These are phyloP conservation scores for Tiliqua scincoides DNA, from an alignment of 2,113 vertebrate species.

Conservation along the genomic window DNA sequence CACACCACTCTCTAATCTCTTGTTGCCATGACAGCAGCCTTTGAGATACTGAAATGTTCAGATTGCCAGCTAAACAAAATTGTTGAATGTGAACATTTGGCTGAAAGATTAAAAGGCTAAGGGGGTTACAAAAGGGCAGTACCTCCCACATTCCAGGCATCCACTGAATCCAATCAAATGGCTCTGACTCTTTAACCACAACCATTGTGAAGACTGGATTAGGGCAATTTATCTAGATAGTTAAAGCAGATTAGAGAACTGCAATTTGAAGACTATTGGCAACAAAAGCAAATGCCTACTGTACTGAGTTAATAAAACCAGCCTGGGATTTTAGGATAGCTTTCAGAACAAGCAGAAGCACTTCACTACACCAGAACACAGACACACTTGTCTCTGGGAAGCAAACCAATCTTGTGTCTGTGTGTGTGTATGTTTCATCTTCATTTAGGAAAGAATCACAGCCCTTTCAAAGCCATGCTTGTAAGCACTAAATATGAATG, in stretches of 20 bases:
- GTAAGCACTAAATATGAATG: conserved; percentile 5
- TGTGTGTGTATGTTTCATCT: conserved; percentile 2
- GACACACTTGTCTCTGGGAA: conserved; percentile 34
- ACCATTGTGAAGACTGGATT: conserved; percentile 84
- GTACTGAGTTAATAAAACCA: conserved; percentile 79
- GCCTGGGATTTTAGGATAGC: conserved; percentile 62
- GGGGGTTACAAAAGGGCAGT: conserved; percentile 84
- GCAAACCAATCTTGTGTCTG: conserved; percentile 28
- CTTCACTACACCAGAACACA: conserved; percentile 51
- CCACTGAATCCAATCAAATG: conserved; percentile 87
- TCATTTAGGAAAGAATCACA: conserved; percentile 57
- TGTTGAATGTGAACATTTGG: conserved; percentile 91
- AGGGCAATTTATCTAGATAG: conserved; percentile 87
- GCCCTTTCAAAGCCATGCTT: conserved; percentile 44
- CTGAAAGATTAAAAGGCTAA: conserved; percentile 89
- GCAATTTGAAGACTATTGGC: conserved; percentile 83
- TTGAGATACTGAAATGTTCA: conserved; percentile 86
- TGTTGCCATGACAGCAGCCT: conserved; percentile 88
- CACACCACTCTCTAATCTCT: conserved; percentile 81
- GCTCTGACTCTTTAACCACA: conserved; percentile 86
- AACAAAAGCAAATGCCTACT: conserved; percentile 82
- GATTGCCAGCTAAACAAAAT: conserved; percentile 89
- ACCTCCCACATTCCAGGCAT: conserved; percentile 87
- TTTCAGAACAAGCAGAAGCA: conserved; percentile 46
- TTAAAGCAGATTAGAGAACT: conserved; percentile 87